Percentiles rank a stretch among this genome's conserved stretches.
These are phyloP conservation scores for Cyanoderma ruficeps DNA, from an alignment of 2,113 vertebrate species.

Conservation along the genomic window DNA sequence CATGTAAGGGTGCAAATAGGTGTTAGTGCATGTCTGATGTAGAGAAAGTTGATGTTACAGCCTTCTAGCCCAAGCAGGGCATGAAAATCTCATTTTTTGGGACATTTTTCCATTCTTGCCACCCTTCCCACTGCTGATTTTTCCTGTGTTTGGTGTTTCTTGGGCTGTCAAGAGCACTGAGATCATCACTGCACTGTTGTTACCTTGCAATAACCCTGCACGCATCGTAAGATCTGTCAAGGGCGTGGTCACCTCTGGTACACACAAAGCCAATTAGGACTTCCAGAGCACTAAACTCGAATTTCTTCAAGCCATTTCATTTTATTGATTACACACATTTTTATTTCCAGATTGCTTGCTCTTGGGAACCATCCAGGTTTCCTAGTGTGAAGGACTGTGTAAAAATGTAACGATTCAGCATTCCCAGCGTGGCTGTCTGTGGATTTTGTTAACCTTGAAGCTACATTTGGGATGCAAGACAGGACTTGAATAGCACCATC, in stretches of 20 bases:
- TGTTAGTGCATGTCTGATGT: not conserved
- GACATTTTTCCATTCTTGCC: not conserved
- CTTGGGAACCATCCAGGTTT: conserved; percentile 47
- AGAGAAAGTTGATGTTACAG: not conserved
- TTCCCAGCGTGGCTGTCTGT: not conserved
- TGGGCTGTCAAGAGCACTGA: not conserved
- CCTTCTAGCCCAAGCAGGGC: not conserved
- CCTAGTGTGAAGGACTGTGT: conserved; percentile 21
- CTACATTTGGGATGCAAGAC: not conserved
- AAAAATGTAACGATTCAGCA: conserved; percentile 43
- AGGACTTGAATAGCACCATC: not conserved
- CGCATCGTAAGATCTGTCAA: not conserved
- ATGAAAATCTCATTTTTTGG: not conserved
- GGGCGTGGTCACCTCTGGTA: conserved; percentile 4
- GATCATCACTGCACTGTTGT: not conserved
- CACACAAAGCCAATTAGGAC: conserved; percentile 16
- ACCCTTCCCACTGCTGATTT: not conserved
- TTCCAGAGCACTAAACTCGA: not conserved
- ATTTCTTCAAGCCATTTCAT: conserved; percentile 47
- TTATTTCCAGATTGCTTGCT: conserved; percentile 39
- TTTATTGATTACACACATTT: conserved; percentile 57
- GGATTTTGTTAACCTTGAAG: conserved; percentile 40
- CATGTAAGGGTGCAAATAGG: not conserved
- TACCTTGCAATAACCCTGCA: not conserved
- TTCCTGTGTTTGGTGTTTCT: not conserved